Percentiles rank a stretch among this genome's conserved stretches.
These are phyloP conservation scores for Turnix velox DNA, from an alignment of 2,113 vertebrate species.

Conservation along the genomic window DNA sequence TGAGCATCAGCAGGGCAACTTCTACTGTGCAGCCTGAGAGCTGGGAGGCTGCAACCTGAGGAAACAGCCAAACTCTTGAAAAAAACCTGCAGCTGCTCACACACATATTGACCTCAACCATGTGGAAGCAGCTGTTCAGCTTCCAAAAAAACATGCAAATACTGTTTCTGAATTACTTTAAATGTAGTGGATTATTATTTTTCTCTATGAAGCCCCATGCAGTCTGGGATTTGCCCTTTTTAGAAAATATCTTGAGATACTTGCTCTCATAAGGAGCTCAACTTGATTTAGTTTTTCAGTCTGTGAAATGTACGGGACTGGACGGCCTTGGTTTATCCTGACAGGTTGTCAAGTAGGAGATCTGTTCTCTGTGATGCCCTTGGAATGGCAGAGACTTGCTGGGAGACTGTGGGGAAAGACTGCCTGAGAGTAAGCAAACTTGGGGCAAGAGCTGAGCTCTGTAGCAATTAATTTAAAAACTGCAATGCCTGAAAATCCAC, in stretches of 20 bases:
- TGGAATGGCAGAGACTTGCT: accelerated
- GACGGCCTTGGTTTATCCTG: neutral
- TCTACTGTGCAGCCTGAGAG: neutral
- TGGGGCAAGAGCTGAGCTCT: neutral
- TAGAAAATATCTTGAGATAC: neutral
- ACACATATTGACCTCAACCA: neutral
- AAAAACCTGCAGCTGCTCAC: neutral
- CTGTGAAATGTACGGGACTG: neutral
- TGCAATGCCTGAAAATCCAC: neutral
- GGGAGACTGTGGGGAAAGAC: neutral
- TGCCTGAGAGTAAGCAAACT: neutral
- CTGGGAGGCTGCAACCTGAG: neutral
- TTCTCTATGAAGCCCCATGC: neutral
- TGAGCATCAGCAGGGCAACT: neutral
- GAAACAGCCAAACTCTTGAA: neutral
- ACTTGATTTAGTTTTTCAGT: neutral
- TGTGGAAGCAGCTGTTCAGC: neutral
- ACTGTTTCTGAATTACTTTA: neutral
- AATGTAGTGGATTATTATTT: neutral
- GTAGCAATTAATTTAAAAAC: neutral
- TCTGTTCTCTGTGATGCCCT: neutral
- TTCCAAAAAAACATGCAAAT: neutral
- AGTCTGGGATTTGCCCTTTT: neutral
- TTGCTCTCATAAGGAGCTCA: neutral
- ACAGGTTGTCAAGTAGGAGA: neutral